phyloP scores from a whole-genome alignment of 2,113 vertebrate genomes.

The Pseudorasbora parva region DNA sequence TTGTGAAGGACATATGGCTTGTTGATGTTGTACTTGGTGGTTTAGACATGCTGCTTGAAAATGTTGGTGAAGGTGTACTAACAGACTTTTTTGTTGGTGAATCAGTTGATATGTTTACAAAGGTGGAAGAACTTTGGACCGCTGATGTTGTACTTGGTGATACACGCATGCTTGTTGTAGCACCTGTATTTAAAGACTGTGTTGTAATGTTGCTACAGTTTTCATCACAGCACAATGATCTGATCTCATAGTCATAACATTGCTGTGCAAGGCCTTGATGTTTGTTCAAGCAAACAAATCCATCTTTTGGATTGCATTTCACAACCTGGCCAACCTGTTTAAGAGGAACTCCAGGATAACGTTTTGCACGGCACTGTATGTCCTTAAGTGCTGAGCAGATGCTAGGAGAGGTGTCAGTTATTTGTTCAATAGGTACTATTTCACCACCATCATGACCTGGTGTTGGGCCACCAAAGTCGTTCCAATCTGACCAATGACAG shows the following conservation, averaged over 20 bases:
- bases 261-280: too few species aligned
- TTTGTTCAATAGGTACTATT: slow-evolving; percentile 25
- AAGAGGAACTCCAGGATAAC: rapidly evolving
- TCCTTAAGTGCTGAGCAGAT: neutral
- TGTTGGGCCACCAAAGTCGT: slow-evolving; percentile 23
- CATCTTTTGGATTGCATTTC: too few species aligned
- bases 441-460: slow-evolving; percentile 34
- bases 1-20: neutral
- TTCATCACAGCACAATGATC: too few species aligned
- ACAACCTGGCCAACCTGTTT: slow-evolving; percentile 53
- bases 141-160: neutral
- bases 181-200: too few species aligned
- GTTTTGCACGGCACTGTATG: slow-evolving; percentile 19
- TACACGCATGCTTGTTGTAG: neutral
- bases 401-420: neutral
- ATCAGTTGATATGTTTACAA: neutral
- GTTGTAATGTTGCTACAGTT: too few species aligned
- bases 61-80: neutral
- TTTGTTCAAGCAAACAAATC: too few species aligned
- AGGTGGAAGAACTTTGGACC: neutral
- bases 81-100: neutral
- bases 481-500: slow-evolving; percentile 51
- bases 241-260: too few species aligned
- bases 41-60: neutral
- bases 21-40: neutral